A percentile compares a stretch with the other conserved stretches of the same genome.
Evolutionary conservation across 2,113 vertebrate species (phyloP).

Genomic region (Eretmodus cyanostictus): DNA sequence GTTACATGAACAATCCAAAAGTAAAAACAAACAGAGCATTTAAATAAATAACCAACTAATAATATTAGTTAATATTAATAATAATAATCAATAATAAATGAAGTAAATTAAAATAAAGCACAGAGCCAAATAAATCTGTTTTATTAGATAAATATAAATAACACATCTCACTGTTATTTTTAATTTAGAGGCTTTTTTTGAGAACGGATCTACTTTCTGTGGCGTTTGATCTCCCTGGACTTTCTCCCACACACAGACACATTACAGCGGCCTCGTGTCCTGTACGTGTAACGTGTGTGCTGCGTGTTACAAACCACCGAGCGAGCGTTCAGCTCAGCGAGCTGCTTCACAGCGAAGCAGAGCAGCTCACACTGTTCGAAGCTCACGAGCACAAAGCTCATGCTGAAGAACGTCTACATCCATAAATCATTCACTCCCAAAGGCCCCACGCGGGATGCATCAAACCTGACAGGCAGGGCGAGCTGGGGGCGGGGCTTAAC

Average conservation of each 20-base stretch:
- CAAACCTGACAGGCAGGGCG: neutral
- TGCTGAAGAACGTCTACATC: neutral
- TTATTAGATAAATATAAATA: neutral
- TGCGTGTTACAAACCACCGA: neutral
- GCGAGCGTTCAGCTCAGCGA: neutral
- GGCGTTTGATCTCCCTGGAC: neutral
- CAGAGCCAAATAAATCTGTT: neutral
- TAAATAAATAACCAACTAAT: neutral
- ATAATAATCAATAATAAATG: neutral
- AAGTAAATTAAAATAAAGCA: neutral
- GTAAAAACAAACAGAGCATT: neutral
- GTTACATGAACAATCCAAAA: neutral
- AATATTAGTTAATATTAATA: neutral
- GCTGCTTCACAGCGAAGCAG: neutral
- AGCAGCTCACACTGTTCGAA: accelerated
- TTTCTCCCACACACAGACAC: neutral
- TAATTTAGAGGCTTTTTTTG: neutral
- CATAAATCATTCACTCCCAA: neutral
- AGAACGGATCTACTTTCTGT: neutral
- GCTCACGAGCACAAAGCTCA: neutral
- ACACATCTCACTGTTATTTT: neutral
- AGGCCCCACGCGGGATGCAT: neutral
- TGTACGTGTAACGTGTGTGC: neutral
- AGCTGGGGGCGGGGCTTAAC: neutral
- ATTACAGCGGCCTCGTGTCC: neutral